Evolutionary conservation across 2,888 invertebrate genomes (phyloP).

Genomic region (Branchellion lobata): DNA sequence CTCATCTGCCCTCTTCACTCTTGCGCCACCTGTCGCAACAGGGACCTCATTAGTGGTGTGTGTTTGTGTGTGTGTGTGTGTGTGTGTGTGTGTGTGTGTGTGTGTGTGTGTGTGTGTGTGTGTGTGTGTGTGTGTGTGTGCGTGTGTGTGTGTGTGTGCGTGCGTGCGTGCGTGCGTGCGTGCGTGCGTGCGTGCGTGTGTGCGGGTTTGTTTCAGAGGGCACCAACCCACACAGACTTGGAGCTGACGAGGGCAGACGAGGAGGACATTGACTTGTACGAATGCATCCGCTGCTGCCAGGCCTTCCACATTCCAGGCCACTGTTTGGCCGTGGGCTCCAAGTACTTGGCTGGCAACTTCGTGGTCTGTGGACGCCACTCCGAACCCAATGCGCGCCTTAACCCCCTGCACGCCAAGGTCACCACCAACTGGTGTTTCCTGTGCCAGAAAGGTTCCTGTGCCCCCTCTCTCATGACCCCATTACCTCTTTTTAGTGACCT

Average conservation of each 20-base stretch:
- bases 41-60: conserved; percentile 35
- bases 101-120: conserved; percentile 37
- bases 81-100: conserved; percentile 26
- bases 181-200: conserved; percentile 15
- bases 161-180: conserved; percentile 42
- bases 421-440: conserved; percentile 91
- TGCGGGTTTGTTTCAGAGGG: not conserved
- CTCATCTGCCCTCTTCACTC: conserved; percentile 59
- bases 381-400: conserved; percentile 60
- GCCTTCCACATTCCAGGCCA: conserved; percentile 82
- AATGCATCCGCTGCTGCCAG: conserved; percentile 83
- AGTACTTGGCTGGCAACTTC: conserved; percentile 72
- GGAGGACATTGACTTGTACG: conserved; percentile 64
- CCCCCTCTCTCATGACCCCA: no score
- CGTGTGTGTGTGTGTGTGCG: conserved; percentile 27
- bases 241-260: conserved; percentile 35
- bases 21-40: conserved; percentile 58
- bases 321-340: conserved; percentile 77
- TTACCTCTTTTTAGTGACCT: no score
- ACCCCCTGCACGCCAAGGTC: conserved; percentile 66
- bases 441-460: conserved; percentile 72
- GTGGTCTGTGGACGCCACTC: conserved; percentile 85
- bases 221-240: conserved; percentile 18
- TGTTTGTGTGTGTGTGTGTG: not conserved
- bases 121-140: conserved; percentile 36